Percentiles rank a stretch among this genome's conserved stretches.
Conservation (phyloP, 2,797 vertebrate species). For the Aphelocoma californica region DNA sequence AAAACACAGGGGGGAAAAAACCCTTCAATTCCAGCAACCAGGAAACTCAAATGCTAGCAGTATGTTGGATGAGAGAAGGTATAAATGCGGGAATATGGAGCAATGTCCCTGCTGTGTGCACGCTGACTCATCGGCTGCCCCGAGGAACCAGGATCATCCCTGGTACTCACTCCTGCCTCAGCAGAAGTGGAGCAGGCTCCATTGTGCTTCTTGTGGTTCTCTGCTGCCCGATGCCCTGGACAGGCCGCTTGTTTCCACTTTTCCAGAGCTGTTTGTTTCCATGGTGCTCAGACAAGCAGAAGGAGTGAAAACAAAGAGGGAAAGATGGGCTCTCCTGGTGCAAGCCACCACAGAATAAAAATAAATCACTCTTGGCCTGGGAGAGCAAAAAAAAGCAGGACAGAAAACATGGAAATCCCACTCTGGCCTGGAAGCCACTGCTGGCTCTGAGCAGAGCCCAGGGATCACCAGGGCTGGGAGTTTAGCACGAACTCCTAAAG, state of each 20-base stretch:
- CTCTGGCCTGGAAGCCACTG: rapidly evolving
- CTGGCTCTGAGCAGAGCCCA: neutral
- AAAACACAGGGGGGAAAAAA: rapidly evolving
- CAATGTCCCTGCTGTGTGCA: rapidly evolving
- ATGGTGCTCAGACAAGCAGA: neutral
- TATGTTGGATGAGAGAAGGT: neutral
- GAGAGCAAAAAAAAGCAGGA: neutral
- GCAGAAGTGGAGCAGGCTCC: neutral
- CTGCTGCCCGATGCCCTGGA: neutral
- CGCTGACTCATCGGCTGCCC: neutral
- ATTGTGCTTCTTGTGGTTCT: neutral
- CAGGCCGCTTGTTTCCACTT: neutral
- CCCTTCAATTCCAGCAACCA: neutral
- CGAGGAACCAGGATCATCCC: neutral
- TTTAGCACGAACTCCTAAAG: neutral
- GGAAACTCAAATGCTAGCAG: neutral
- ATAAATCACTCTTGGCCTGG: neutral
- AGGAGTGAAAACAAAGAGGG: neutral
- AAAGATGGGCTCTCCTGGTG: neutral
- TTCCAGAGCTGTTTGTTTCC: neutral
- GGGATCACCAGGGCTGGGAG: neutral
- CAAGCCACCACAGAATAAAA: neutral
- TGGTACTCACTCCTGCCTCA: neutral
- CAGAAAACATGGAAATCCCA: neutral
- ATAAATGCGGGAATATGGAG: neutral